Evolutionary conservation across 1,140 invertebrate genomes (phyloP).

Genomic region (Trigoniulus corallinus): DNA sequence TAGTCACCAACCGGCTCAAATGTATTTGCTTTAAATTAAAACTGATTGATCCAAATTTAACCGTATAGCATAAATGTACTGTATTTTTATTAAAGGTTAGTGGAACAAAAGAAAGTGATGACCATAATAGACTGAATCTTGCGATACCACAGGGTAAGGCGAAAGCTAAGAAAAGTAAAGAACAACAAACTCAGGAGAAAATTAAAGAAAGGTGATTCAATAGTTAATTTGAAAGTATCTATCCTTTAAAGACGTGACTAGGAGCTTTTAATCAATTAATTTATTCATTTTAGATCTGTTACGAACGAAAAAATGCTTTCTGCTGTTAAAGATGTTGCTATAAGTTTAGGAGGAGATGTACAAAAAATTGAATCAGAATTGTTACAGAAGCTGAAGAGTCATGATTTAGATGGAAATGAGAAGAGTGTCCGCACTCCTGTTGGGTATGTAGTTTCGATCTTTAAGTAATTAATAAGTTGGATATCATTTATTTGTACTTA

Average conservation of each 20-base stretch:
- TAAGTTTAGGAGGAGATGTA: constrained; percentile 40
- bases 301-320: neutral
- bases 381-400: constrained; percentile 37
- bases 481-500: neutral
- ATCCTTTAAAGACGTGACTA: neutral
- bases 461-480: constrained; percentile 3
- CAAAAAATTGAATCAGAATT: constrained; percentile 54
- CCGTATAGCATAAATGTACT: too few species aligned
- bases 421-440: constrained; percentile 19
- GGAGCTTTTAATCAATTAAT: neutral
- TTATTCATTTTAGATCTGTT: neutral
- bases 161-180: neutral
- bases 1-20: too few species aligned
- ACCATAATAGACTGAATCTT: neutral
- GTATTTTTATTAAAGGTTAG: neutral
- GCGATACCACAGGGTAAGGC: neutral
- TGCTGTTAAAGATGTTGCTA: constrained; percentile 49
- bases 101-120: neutral
- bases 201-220: too few species aligned
- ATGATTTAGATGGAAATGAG: neutral
- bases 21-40: neutral
- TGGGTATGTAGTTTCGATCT: constrained; percentile 8
- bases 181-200: neutral
- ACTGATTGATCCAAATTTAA: neutral
- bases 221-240: neutral